phyloP scores from a whole-genome alignment of 1,140 invertebrate species.

The Pseudachorutes palmiensis region DNA sequence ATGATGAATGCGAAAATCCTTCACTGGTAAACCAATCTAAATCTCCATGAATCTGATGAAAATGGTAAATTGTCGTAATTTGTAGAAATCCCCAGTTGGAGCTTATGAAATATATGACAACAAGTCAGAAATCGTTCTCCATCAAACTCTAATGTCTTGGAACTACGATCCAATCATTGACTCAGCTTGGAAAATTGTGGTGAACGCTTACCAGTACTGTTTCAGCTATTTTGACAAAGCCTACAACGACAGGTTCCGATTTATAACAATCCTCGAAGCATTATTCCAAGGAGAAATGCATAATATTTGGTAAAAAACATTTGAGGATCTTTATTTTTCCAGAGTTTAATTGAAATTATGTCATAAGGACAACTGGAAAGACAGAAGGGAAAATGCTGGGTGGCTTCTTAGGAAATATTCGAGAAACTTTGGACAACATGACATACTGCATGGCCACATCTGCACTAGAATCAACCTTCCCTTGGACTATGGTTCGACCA shows the following conservation, averaged over 20 bases:
- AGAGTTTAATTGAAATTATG: too few species aligned
- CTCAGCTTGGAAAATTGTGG: not conserved
- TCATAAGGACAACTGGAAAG: not conserved
- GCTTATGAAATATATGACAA: not conserved
- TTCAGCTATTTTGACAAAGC: not conserved
- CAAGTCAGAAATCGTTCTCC: not conserved
- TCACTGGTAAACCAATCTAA: not conserved
- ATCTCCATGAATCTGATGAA: not conserved
- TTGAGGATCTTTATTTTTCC: too few species aligned
- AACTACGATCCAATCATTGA: constrained; percentile 1
- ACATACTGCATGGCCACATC: not conserved
- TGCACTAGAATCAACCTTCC: not conserved
- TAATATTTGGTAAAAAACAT: not conserved
- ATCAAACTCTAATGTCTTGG: not conserved
- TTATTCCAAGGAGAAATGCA: not conserved
- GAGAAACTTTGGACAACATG: not conserved
- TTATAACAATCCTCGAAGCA: not conserved
- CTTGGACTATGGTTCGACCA: not conserved
- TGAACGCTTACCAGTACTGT: not conserved
- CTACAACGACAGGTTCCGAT: not conserved
- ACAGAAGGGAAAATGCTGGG: not conserved
- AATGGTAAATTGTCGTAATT: not conserved
- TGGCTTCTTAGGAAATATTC: not conserved
- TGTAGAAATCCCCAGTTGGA: not conserved
- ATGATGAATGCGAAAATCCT: not conserved